phyloP scores from a whole-genome alignment of 2,113 vertebrate genomes.

The Campylomormyrus tamandua region DNA sequence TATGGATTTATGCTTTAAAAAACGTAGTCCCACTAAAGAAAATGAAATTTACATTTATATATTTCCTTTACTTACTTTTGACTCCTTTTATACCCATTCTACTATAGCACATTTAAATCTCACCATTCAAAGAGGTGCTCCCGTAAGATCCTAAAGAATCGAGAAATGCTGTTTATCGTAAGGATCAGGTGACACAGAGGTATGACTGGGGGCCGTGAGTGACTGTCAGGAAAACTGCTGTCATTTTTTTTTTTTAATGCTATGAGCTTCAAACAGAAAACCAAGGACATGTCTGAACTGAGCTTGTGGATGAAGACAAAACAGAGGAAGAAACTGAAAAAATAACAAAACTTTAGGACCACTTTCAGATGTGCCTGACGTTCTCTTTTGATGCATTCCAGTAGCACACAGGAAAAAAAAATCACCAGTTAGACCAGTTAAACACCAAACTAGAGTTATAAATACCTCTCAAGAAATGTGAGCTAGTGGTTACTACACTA shows the following conservation, averaged over 20 bases:
- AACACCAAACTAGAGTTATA: background rate
- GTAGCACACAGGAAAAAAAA: background rate
- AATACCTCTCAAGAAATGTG: background rate
- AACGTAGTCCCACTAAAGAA: background rate
- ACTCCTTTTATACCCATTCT: background rate
- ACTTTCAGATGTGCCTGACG: background rate
- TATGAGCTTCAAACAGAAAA: background rate
- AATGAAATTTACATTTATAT: background rate
- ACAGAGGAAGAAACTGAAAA: background rate
- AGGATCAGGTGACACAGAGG: background rate
- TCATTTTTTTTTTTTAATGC: background rate
- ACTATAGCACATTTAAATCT: background rate
- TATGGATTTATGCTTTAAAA: background rate
- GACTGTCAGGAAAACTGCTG: background rate
- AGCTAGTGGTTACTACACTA: background rate
- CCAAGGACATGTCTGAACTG: background rate
- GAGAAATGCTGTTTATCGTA: background rate
- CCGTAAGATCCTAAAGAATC: background rate
- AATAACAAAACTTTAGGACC: background rate
- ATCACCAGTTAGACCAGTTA: background rate
- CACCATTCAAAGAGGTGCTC: background rate
- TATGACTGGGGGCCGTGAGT: background rate
- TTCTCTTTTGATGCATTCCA: background rate
- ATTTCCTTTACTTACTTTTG: background rate
- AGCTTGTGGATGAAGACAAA: background rate